These are phyloP conservation scores for Melangyna quadrimaculata DNA, from an alignment of 2,888 invertebrate species.

Conservation along the genomic window DNA sequence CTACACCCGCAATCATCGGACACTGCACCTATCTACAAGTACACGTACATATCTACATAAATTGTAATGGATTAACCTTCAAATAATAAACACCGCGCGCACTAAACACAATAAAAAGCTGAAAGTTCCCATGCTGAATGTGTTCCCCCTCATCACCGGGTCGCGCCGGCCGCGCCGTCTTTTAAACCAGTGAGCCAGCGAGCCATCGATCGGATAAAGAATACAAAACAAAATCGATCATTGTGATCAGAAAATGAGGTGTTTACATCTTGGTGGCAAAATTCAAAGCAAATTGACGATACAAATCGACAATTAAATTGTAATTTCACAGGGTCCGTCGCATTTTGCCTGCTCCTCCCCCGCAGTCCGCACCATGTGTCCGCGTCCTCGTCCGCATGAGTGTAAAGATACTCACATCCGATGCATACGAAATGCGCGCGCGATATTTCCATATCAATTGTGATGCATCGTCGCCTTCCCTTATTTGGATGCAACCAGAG, in stretches of 20 bases:
- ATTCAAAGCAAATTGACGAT: constrained; percentile 72
- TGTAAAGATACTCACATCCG: constrained; percentile 55
- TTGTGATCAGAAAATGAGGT: constrained; percentile 67
- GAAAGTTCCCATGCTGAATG: constrained; percentile 31
- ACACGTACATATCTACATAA: background rate
- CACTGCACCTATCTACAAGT: background rate
- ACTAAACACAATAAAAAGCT: background rate
- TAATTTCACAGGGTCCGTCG: constrained; percentile 60
- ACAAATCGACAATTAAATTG: constrained; percentile 72
- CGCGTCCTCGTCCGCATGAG: constrained; percentile 17
- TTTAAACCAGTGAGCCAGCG: too few species aligned
- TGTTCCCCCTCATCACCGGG: background rate
- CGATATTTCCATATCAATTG: constrained; percentile 70
- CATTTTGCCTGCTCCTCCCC: background rate
- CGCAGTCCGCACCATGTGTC: background rate
- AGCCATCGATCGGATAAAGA: constrained; percentile 23
- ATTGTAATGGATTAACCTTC: constrained; percentile 10
- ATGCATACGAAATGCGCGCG: constrained; percentile 68
- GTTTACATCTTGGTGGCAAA: constrained; percentile 71
- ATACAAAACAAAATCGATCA: constrained; percentile 54
- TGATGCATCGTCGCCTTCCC: constrained; percentile 66
- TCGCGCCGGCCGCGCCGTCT: too few species aligned
- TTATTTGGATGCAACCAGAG: constrained; percentile 43
- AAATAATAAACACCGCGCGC: constrained; percentile 25
- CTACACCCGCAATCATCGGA: constrained; percentile 59